Base-by-base conservation (phyloP, 2,797 vertebrate species). In the Graptemys geographica region DNA sequence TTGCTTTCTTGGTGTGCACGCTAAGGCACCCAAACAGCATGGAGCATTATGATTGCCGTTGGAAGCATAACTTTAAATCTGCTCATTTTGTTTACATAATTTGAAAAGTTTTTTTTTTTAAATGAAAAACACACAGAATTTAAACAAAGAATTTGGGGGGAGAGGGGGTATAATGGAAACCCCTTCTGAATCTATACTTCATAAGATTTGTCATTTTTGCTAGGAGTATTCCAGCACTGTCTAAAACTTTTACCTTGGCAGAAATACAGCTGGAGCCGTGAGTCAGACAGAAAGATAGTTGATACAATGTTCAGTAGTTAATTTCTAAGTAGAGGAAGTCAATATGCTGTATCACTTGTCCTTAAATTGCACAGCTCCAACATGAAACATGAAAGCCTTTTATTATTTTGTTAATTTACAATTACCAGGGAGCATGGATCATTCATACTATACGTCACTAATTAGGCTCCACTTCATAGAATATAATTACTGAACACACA, bases 261-360 rank as follows among this genome's bases (percentile, higher is more conserved):
- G 52, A 89, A 96, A 84, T 44, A 87, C 41, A 86, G 83, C 47
- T 95, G 90, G 76, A 95, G 81, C 74, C 79, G 88, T 91, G 89
- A 94, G 81, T 96, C 91, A 96, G 33, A 92, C 12, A 11, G 94
- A 90, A 90, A 95, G 88, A 92, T 81, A 88, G 92, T 78, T 52
- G 78, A 90, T 91, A 76, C 47, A 53, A 37, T 55, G 95, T 92
- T 93, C 81, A 94, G 92, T 90, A 91, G 51, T 84, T 86, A 92
- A 94, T 93, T 90, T 41, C 57, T 86, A 84, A 94, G 95, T 31
- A 16, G 65, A 95, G 87, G 18, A 96, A 89, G 31, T 90, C 33
- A 92, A 91, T 31, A 56, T 1, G 25, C 69, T 89, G 84, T 93
- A 89, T 76, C 69, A 92, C 80, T 94, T 94, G 90, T 86, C 57